A percentile compares a stretch with the other conserved stretches of the same genome.
Evolutionary conservation across 1,140 invertebrate species (phyloP).

Genomic region (Polypedilum pembai): DNA sequence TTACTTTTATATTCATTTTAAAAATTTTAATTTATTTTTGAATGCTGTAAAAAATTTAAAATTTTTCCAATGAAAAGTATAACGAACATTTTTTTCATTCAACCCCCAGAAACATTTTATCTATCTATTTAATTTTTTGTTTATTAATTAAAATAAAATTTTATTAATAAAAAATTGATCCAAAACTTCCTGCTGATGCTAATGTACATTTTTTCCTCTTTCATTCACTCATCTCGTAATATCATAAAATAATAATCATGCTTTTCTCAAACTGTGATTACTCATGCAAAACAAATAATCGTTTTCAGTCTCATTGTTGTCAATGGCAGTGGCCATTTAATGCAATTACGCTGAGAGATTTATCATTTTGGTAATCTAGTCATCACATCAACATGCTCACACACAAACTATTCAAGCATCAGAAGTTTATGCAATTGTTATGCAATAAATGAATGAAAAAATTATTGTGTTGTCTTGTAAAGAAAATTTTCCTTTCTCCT

Average conservation of each 20-base stretch:
- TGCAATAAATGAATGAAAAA: background rate
- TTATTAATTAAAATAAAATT: background rate
- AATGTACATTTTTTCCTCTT: background rate
- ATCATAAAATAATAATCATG: background rate
- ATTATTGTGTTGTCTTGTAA: background rate
- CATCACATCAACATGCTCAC: background rate
- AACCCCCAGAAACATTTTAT: background rate
- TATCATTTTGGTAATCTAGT: background rate
- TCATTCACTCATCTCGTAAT: background rate
- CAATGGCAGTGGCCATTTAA: background rate
- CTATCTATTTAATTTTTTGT: background rate
- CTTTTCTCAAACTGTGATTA: background rate
- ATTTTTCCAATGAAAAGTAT: too few relatives aligned
- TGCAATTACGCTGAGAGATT: background rate
- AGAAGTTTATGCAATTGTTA: constrained; percentile 19
- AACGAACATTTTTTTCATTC: too few relatives aligned
- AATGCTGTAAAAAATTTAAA: too few relatives aligned
- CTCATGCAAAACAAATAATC: constrained; percentile 12
- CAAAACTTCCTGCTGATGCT: too few relatives aligned
- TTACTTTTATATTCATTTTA: too few relatives aligned
- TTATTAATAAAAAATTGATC: background rate
- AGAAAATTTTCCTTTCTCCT: background rate
- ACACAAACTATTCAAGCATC: background rate
- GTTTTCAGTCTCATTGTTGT: background rate
- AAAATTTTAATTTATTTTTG: too few relatives aligned